Evolutionary conservation across 2,888 invertebrate genomes (phyloP).

Genomic region (Ptilodon capucinus): DNA sequence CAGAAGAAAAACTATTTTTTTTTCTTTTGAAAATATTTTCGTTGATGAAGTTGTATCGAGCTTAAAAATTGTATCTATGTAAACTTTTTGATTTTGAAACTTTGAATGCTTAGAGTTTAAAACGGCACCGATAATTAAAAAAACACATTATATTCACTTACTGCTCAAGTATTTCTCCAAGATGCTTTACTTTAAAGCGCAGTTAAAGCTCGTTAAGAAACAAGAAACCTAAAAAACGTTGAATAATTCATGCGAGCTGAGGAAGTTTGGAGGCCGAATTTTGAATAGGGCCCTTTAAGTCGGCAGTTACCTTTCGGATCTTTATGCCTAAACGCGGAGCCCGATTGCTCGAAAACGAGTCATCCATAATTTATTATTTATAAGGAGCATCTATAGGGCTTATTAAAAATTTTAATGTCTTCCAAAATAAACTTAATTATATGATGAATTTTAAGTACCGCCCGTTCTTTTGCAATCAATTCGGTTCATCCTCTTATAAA

Average conservation of each 20-base stretch:
- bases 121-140: background rate
- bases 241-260: conserved; percentile 30
- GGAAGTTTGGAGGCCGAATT: conserved; percentile 27
- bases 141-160: background rate
- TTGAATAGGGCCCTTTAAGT: conserved; percentile 10
- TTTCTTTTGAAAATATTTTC: too few relatives aligned
- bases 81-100: too few relatives aligned
- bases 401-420: background rate
- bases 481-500: too few relatives aligned
- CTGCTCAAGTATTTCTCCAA: background rate
- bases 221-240: conserved; percentile 18
- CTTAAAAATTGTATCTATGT: too few relatives aligned
- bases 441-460: too few relatives aligned
- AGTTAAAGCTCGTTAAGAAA: conserved; percentile 20
- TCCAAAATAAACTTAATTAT: too few relatives aligned
- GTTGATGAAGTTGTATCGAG: background rate
- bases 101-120: background rate
- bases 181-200: conserved; percentile 10
- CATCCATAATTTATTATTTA: background rate
- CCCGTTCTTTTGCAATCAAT: too few relatives aligned
- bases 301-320: conserved; percentile 9
- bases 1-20: too few relatives aligned
- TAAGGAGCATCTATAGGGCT: background rate
- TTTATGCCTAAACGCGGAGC: conserved; percentile 6
- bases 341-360: conserved; percentile 10